Conservation (phyloP, 2,888 invertebrate genomes). For the Colletes collaris region DNA sequence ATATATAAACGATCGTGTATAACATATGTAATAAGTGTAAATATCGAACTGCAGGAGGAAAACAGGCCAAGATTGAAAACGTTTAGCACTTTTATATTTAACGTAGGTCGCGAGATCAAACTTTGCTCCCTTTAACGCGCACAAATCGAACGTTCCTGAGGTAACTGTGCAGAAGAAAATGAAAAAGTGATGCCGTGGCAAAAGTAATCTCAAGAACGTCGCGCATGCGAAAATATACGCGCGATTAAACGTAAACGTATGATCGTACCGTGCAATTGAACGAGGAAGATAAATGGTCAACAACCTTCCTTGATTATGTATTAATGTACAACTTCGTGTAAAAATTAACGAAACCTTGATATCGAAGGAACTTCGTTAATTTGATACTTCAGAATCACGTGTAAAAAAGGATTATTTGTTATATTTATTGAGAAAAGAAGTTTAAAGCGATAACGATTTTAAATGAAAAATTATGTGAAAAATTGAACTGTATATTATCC, state of each 20-base stretch:
- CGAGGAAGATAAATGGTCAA: neutral
- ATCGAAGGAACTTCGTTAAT: conserved; percentile 9
- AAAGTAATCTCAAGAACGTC: conserved; percentile 15
- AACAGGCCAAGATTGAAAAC: too few species aligned
- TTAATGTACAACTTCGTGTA: neutral
- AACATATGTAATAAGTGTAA: too few species aligned
- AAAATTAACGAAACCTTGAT: conserved; percentile 8
- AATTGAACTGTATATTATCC: neutral
- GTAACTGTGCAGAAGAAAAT: too few species aligned
- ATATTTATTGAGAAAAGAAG: neutral
- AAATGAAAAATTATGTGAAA: neutral
- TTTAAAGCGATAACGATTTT: neutral
- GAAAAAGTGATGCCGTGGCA: neutral
- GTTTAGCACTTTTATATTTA: too few species aligned
- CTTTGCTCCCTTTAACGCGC: too few species aligned
- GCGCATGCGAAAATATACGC: neutral
- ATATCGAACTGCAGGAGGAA: too few species aligned
- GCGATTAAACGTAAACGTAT: conserved; percentile 1
- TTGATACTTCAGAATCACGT: neutral
- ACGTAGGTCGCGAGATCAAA: too few species aligned
- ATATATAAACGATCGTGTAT: too few species aligned
- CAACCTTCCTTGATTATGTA: neutral
- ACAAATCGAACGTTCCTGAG: too few species aligned
- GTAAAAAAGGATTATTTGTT: neutral
- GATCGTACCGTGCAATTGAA: neutral